These are phyloP conservation scores for Spicauda simplicius DNA, from an alignment of 2,888 invertebrate genomes.

Conservation along the genomic window DNA sequence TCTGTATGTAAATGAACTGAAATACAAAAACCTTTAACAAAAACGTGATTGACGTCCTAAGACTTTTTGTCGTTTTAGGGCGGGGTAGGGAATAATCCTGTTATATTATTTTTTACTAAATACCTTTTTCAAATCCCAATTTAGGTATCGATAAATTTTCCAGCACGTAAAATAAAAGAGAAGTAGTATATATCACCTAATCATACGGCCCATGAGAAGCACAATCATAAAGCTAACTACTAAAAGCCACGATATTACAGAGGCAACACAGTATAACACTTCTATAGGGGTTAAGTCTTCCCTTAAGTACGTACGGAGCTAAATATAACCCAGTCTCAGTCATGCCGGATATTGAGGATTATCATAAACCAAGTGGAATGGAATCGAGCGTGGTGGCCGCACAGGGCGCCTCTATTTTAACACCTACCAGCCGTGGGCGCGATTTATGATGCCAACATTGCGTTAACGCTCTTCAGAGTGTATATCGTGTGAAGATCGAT, in stretches of 20 bases:
- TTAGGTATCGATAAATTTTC: neutral
- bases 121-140: neutral
- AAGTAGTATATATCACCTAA: neutral
- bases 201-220: neutral
- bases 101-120: neutral
- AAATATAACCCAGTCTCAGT: slow-evolving; percentile 66
- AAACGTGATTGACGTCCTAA: slow-evolving; percentile 56
- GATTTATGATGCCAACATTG: slow-evolving; percentile 67
- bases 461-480: slow-evolving; percentile 29
- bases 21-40: slow-evolving; percentile 53
- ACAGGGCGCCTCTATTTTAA: slow-evolving; percentile 82
- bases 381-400: slow-evolving; percentile 73
- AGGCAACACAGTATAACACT: slow-evolving; percentile 14
- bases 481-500: slow-evolving; percentile 57
- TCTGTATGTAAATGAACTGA: slow-evolving; percentile 75
- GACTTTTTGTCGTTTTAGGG: slow-evolving; percentile 47
- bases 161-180: neutral
- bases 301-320: slow-evolving; percentile 53
- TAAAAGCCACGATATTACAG: neutral
- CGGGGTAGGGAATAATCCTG: slow-evolving; percentile 16
- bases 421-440: slow-evolving; percentile 79
- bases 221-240: neutral
- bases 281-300: slow-evolving; percentile 23
- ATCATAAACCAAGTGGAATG: slow-evolving; percentile 82
- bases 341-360: slow-evolving; percentile 82